Evolutionary conservation across 1,140 invertebrate species (phyloP).

Genomic region (Pachyrhynchus sulphureomaculatus): DNA sequence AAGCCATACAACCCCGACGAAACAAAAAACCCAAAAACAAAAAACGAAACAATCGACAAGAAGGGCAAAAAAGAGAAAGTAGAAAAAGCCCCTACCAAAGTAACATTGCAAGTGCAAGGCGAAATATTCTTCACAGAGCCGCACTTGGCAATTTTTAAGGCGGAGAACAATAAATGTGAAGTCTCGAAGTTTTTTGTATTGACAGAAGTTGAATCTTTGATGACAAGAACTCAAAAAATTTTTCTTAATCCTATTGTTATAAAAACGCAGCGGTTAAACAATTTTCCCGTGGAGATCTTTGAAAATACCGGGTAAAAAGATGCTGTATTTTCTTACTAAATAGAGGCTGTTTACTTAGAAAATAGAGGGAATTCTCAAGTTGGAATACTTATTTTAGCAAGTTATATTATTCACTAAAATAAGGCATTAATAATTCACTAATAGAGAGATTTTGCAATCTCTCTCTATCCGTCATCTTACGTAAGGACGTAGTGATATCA

Average conservation of each 20-base stretch:
- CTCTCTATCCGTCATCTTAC: too few relatives aligned
- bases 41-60: not conserved
- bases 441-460: too few relatives aligned
- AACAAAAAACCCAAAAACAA: not conserved
- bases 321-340: too few relatives aligned
- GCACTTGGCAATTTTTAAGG: conserved; percentile 16
- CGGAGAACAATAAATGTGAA: not conserved
- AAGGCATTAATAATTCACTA: too few relatives aligned
- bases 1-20: not conserved
- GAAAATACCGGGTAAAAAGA: conserved; percentile 20
- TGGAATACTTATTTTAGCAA: too few relatives aligned
- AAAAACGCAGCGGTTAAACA: conserved; percentile 31
- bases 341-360: too few relatives aligned
- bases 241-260: conserved; percentile 36
- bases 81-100: not conserved
- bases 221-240: conserved; percentile 34
- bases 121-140: conserved; percentile 39
- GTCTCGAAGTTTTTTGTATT: conserved; percentile 24
- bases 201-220: conserved; percentile 16
- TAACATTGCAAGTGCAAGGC: conserved; percentile 27
- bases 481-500: too few relatives aligned
- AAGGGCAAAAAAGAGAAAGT: conserved; percentile 1
- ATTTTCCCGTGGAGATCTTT: conserved; percentile 30
- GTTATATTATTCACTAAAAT: too few relatives aligned
- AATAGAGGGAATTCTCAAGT: too few relatives aligned